Evolutionary conservation across 2,888 invertebrate species (phyloP).

Genomic region (Drosophila melanosoma): DNA sequence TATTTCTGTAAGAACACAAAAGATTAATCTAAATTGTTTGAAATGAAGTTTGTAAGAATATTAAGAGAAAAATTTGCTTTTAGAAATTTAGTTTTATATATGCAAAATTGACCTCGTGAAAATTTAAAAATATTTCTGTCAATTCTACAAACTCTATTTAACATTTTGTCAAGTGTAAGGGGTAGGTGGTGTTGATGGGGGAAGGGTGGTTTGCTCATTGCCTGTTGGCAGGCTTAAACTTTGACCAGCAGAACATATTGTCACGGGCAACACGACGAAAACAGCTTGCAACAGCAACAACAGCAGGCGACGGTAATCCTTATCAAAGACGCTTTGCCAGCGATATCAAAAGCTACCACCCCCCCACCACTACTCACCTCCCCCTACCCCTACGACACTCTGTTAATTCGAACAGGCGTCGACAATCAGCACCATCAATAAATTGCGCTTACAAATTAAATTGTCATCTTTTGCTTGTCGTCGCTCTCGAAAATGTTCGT

Average conservation of each 20-base stretch:
- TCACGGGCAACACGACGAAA: slow-evolving; percentile 48
- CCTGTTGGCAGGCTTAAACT: slow-evolving; percentile 55
- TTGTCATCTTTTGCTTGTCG: slow-evolving; percentile 71
- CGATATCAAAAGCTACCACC: slow-evolving; percentile 24
- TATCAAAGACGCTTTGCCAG: slow-evolving; percentile 62
- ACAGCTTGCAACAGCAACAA: slow-evolving; percentile 45
- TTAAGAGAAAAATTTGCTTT: neutral
- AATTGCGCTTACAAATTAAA: slow-evolving; percentile 76
- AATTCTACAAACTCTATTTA: neutral
- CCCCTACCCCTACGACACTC: neutral
- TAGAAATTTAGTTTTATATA: neutral
- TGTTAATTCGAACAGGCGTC: slow-evolving; percentile 23
- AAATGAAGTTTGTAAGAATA: neutral
- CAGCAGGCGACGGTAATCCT: slow-evolving; percentile 69
- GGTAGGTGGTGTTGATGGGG: slow-evolving; percentile 5
- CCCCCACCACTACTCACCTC: neutral
- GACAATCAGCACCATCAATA: slow-evolving; percentile 65
- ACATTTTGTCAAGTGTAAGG: slow-evolving; percentile 8
- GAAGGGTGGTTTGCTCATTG: slow-evolving; percentile 1
- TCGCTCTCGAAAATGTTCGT: slow-evolving; percentile 41
- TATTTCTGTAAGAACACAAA: neutral
- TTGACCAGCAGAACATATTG: slow-evolving; percentile 74
- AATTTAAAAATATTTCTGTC: neutral
- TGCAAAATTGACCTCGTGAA: neutral
- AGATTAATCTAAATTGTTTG: neutral